Conservation (phyloP, 2,888 invertebrate genomes). For the Cheilosia variabilis region DNA sequence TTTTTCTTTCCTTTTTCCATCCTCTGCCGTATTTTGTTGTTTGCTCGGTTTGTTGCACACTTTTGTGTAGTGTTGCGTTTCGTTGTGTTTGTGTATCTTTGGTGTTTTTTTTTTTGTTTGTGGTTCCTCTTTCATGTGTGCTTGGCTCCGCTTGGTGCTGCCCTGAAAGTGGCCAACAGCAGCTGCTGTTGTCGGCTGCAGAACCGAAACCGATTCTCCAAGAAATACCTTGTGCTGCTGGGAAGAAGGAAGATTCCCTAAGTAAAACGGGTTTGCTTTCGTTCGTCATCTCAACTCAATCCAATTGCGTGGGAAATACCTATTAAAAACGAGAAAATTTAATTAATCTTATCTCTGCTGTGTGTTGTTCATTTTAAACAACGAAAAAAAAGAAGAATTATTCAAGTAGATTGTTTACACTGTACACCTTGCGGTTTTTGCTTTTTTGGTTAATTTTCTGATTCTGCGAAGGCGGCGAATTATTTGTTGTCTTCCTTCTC, state of each 20-base stretch:
- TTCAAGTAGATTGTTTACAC: conserved; percentile 26
- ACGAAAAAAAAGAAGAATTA: no score
- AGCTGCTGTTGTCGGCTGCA: conserved; percentile 38
- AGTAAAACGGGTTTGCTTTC: conserved; percentile 49
- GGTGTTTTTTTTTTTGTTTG: background rate
- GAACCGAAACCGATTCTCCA: conserved; percentile 19
- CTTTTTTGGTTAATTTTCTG: background rate
- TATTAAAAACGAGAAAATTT: conserved; percentile 30
- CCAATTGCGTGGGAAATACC: conserved; percentile 53
- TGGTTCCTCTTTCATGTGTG: conserved; percentile 20
- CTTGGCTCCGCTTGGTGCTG: conserved; percentile 32
- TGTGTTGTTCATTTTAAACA: conserved; percentile 28
- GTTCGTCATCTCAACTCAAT: conserved; percentile 2
- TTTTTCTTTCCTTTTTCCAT: background rate
- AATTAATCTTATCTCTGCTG: conserved; percentile 25
- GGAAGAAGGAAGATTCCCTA: conserved; percentile 34
- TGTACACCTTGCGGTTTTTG: background rate
- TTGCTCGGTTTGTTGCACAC: conserved; percentile 28
- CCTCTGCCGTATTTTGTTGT: background rate
- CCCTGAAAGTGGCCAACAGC: conserved; percentile 57
- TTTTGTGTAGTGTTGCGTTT: conserved; percentile 12
- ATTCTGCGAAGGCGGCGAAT: conserved; percentile 16
- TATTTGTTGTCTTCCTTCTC: conserved; percentile 5
- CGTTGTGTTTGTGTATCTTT: conserved; percentile 16
- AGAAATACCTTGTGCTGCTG: conserved; percentile 12